phyloP scores from a whole-genome alignment of 2,113 vertebrate species.

The Axis porcinus region DNA sequence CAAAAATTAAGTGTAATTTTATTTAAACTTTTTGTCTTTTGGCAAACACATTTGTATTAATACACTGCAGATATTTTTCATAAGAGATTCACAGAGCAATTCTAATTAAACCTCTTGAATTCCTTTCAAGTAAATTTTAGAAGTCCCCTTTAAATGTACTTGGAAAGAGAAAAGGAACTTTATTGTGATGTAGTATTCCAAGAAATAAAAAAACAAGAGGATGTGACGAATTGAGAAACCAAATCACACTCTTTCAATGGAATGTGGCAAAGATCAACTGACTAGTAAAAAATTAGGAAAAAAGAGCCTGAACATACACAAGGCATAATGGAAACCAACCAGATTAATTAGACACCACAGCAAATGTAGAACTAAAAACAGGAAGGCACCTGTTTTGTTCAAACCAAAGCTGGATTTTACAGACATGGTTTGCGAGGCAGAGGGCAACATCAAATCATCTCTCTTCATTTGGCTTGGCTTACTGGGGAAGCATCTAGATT shows the following conservation, averaged over 20 bases:
- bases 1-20: slow-evolving; percentile 40
- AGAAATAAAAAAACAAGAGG: slow-evolving; percentile 38
- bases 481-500: not conserved
- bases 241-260: not conserved
- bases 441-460: slow-evolving; percentile 27
- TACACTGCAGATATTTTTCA: not conserved
- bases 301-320: not conserved
- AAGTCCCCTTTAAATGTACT: slow-evolving; percentile 9
- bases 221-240: slow-evolving; percentile 57
- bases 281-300: slow-evolving; percentile 9
- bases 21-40: not conserved
- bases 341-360: slow-evolving; percentile 32
- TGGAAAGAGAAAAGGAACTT: slow-evolving; percentile 26
- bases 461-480: slow-evolving; percentile 42
- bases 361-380: slow-evolving; percentile 31
- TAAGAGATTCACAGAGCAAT: not conserved
- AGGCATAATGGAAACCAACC: slow-evolving; percentile 29
- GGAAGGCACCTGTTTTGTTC: slow-evolving; percentile 7
- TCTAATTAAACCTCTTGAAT: slow-evolving; percentile 36
- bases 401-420: not conserved
- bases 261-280: slow-evolving; percentile 27
- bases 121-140: slow-evolving; percentile 11
- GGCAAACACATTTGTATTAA: not conserved
- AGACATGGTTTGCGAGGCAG: not conserved
- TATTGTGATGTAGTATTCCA: not conserved